Conservation (phyloP, 2,113 vertebrate species). For the Cacatua alba region DNA sequence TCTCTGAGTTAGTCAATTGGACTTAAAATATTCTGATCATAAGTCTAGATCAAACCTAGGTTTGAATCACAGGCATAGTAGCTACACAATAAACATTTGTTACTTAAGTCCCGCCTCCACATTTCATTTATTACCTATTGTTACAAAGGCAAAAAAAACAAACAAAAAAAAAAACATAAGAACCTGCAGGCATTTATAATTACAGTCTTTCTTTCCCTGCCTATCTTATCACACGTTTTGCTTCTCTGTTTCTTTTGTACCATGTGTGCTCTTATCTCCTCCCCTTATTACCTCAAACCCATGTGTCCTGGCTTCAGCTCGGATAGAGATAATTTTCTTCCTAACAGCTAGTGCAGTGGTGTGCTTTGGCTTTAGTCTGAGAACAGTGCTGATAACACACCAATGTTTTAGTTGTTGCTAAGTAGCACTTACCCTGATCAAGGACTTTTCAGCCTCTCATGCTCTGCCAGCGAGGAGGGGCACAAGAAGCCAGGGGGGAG, state of each 20-base stretch:
- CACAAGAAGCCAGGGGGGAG: background rate
- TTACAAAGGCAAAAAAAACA: slow-evolving; percentile 11
- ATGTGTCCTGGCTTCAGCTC: background rate
- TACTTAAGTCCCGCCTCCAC: slow-evolving; percentile 11
- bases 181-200: background rate
- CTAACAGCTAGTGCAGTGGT: background rate
- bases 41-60: background rate
- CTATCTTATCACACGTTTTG: background rate
- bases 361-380: background rate
- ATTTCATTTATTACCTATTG: background rate
- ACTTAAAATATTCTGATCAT: slow-evolving; percentile 33
- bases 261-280: background rate
- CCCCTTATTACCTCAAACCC: background rate
- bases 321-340: background rate
- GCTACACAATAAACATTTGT: background rate
- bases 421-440: background rate
- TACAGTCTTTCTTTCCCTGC: background rate
- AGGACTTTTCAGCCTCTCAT: background rate
- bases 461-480: background rate
- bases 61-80: background rate
- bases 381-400: background rate
- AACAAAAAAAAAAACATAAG: background rate
- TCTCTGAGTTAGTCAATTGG: background rate
- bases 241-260: background rate
- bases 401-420: background rate